Conservation (phyloP, 1,140 invertebrate genomes). For the Orussus abietinus region DNA sequence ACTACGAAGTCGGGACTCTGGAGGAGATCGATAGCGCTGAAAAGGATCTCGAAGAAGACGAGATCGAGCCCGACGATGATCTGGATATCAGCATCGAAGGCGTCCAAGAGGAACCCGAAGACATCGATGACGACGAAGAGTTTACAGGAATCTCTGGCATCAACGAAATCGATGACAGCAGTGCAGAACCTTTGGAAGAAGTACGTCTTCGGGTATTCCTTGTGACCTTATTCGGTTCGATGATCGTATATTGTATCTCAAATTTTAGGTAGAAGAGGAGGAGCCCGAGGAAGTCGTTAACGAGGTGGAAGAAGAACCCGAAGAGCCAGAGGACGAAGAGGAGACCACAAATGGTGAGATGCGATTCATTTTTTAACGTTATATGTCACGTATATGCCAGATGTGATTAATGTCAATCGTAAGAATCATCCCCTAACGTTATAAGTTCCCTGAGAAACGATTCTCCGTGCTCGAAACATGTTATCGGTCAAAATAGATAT, state of each 20-base stretch:
- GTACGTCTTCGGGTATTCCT: no score
- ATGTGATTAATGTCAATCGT: no score
- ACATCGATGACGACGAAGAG: slow-evolving; percentile 45
- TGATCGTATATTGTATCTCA: neutral
- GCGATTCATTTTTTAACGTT: neutral
- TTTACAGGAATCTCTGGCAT: slow-evolving; percentile 43
- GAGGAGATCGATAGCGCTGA: slow-evolving; percentile 32
- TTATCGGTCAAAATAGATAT: slow-evolving; percentile 11
- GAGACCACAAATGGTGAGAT: slow-evolving; percentile 43
- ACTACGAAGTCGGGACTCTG: slow-evolving; percentile 30
- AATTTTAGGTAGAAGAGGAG: slow-evolving; percentile 27
- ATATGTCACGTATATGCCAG: no score
- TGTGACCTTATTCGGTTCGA: slow-evolving; percentile 3
- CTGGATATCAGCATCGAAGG: slow-evolving; percentile 26
- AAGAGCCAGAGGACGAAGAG: slow-evolving; percentile 28
- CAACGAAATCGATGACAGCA: slow-evolving; percentile 40
- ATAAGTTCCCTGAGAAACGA: slow-evolving; percentile 11
- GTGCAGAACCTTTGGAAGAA: slow-evolving; percentile 46
- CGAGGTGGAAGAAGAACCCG: slow-evolving; percentile 27
- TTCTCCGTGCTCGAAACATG: slow-evolving; percentile 21
- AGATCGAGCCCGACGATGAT: slow-evolving; percentile 37
- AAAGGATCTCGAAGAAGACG: slow-evolving; percentile 40
- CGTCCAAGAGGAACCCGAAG: slow-evolving; percentile 29
- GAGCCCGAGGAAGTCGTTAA: slow-evolving; percentile 38
- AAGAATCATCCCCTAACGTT: slow-evolving; percentile 1